Percentiles rank a stretch among this genome's conserved stretches.
These are phyloP conservation scores for Sebastes iracundus DNA, from an alignment of 2,797 vertebrate genomes.

Conservation along the genomic window DNA sequence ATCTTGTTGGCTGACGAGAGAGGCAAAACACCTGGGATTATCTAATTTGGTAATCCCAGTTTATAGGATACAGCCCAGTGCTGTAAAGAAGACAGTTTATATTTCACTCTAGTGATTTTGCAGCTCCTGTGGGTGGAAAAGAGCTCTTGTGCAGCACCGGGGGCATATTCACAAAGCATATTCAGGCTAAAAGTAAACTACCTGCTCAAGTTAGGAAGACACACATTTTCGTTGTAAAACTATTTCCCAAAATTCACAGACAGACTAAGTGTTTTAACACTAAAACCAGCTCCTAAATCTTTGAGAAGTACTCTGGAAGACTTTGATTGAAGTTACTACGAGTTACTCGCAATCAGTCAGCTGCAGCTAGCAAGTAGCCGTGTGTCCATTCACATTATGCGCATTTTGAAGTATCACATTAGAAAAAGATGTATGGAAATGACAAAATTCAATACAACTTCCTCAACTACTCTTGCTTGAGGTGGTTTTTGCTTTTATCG, in stretches of 20 bases:
- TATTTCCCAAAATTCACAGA: not conserved
- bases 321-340: not conserved
- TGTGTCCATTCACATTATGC: not conserved
- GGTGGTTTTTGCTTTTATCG: too few species aligned
- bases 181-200: not conserved
- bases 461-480: too few species aligned
- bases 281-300: not conserved
- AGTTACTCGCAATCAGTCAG: not conserved
- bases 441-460: too few species aligned
- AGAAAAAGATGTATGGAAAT: not conserved
- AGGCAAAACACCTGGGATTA: slow-evolving; percentile 1
- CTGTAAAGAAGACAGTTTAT: slow-evolving; percentile 7
- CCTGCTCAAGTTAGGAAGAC: not conserved
- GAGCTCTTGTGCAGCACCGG: not conserved
- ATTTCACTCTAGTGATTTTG: slow-evolving; percentile 2
- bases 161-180: not conserved
- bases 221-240: not conserved
- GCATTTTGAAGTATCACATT: not conserved
- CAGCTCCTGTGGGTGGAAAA: not conserved
- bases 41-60: not conserved
- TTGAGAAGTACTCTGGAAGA: not conserved
- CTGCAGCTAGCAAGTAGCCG: not conserved
- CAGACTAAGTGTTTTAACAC: not conserved
- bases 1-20: not conserved
- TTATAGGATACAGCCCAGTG: not conserved